These are phyloP conservation scores for Erethizon dorsatum DNA, from an alignment of 2,797 vertebrate species.

Conservation along the genomic window DNA sequence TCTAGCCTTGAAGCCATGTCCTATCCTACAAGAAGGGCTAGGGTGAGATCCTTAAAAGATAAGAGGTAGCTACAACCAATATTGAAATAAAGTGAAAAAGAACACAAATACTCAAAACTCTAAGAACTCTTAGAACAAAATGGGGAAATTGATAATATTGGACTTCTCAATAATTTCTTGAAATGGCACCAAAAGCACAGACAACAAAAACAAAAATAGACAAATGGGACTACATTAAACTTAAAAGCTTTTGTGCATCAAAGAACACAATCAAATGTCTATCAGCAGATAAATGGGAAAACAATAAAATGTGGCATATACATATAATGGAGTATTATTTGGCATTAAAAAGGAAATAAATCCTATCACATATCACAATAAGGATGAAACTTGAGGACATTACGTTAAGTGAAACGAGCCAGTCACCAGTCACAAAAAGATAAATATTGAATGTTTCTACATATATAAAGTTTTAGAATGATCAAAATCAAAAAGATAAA, in stretches of 20 bases:
- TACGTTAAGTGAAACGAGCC: constrained; percentile 39
- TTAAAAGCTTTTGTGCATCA: not conserved
- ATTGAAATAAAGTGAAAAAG: constrained; percentile 3
- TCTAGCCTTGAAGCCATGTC: constrained; percentile 3
- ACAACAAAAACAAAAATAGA: not conserved
- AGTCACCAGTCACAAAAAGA: constrained; percentile 42
- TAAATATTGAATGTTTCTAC: not conserved
- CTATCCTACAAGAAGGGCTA: not conserved
- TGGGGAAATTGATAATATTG: not conserved
- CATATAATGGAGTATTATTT: not conserved
- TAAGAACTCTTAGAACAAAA: constrained; percentile 30
- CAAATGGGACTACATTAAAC: not conserved
- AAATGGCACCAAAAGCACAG: not conserved
- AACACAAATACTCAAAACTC: constrained; percentile 3
- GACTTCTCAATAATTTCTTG: not conserved
- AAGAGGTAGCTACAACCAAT: not conserved
- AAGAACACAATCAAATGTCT: not conserved
- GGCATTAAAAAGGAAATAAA: not conserved
- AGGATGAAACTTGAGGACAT: not conserved
- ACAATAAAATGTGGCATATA: not conserved
- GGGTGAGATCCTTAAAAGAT: constrained; percentile 10
- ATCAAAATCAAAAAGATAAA: not conserved
- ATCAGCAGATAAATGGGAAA: not conserved
- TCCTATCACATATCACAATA: not conserved
- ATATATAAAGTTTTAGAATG: not conserved